Conservation (phyloP, 1,140 invertebrate species). For the Rhyacophila brunnea region DNA sequence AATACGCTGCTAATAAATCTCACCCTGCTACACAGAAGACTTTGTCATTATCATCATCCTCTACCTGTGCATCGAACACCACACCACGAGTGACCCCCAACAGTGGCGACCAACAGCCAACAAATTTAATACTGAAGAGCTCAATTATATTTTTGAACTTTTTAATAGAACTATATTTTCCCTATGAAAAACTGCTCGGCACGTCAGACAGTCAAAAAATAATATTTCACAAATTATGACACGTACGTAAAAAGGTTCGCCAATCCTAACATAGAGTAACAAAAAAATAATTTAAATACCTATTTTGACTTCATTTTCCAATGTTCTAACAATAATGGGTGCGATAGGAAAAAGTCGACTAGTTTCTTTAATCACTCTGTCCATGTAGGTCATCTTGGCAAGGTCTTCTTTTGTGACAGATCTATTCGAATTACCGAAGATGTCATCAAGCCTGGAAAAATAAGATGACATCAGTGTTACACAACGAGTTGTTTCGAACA, state of each 20-base stretch:
- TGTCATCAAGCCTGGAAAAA: slow-evolving; percentile 24
- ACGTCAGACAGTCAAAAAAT: neutral
- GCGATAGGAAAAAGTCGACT: slow-evolving; percentile 67
- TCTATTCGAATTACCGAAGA: slow-evolving; percentile 32
- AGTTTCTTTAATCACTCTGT: slow-evolving; percentile 71
- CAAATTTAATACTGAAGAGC: too few relatives aligned
- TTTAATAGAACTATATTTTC: neutral
- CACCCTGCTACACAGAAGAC: too few relatives aligned
- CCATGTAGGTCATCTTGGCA: slow-evolving; percentile 64
- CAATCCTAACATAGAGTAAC: neutral
- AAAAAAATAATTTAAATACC: neutral
- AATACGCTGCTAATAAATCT: too few relatives aligned
- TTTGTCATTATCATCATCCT: too few relatives aligned
- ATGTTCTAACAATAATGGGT: slow-evolving; percentile 13
- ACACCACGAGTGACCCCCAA: too few relatives aligned
- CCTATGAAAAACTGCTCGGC: neutral
- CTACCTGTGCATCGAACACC: too few relatives aligned
- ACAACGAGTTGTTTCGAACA: too few relatives aligned
- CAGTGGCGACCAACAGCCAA: too few relatives aligned
- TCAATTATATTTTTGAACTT: too few relatives aligned
- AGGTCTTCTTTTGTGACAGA: slow-evolving; percentile 52
- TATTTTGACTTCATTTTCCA: slow-evolving; percentile 24
- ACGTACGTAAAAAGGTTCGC: too few relatives aligned
- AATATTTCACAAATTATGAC: too few relatives aligned
- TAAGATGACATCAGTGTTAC: too few relatives aligned